Evolutionary conservation across 2,797 vertebrate genomes (phyloP), one percentile per base, ranked within the genome.

Genomic region (Hapalemur alaotrensis): DNA sequence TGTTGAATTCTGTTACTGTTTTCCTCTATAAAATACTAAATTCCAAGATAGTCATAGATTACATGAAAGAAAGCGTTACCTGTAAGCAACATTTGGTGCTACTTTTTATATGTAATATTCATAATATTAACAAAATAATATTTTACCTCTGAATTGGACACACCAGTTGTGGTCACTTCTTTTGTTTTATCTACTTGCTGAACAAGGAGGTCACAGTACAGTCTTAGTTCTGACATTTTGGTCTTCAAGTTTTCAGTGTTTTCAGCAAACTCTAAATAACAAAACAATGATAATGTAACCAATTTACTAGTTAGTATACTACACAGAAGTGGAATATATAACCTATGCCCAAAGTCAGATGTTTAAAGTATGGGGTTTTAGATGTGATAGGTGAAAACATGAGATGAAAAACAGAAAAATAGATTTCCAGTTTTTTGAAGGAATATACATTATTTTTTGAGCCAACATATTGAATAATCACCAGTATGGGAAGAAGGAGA

Each of bases 151-250:
- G 98, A 93, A 88, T 97, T 98, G 65, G 98, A 96, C n/a, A 95
- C 96, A 81, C 98, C 98, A 87, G 98, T 97, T 95, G 98, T 91
- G 72, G 98, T 98, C 76, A 97, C 98, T 97, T 99, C 99, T 98
- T 99, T 99, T 35, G 99, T 99, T 98, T 99, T 99, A 98, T 99
- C 99, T 95, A 99, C 99, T 99, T 99, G 99, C 97, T 99, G 99
- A 92, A 99, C 99, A 90, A 99, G 99, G 96, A 99, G 99, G 98
- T 99, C 99, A 98, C 99, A 99, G 99, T 99, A 99, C 87, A 99
- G 98, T 98, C 99, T 98, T 95, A 99, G 99, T 98, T 99, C 99
- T 52, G 99, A 99, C 99, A 99, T 99, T 99, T 99, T 99, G 18
- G 99, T 99, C 99, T 99, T 99, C 98, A 99, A 98, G 38, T 99